Conservation (phyloP, 2,888 invertebrate genomes). For the Eledona agricola region DNA sequence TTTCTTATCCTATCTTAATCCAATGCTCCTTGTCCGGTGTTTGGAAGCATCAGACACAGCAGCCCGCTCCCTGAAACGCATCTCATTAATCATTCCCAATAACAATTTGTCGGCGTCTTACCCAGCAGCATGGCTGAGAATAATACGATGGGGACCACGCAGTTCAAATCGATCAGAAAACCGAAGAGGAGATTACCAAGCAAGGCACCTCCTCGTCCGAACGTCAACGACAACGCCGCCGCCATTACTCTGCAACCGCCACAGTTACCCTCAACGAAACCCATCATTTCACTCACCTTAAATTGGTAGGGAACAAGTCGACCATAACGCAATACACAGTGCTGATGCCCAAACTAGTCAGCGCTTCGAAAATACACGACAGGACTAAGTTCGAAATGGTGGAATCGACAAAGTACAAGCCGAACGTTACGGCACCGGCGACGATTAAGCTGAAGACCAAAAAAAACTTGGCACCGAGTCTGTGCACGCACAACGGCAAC, state of each 20-base stretch:
- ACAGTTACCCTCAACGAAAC: background rate
- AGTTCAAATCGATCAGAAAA: conserved; percentile 81
- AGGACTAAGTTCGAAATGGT: conserved; percentile 76
- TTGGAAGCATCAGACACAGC: conserved; percentile 78
- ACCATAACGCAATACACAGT: conserved; percentile 83
- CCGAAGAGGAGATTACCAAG: conserved; percentile 81
- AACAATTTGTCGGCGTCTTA: conserved; percentile 62
- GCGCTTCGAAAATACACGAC: conserved; percentile 81
- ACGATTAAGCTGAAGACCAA: conserved; percentile 79
- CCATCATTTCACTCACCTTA: conserved; percentile 66
- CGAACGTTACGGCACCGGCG: conserved; percentile 77
- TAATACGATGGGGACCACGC: conserved; percentile 76
- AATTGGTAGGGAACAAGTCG: conserved; percentile 83
- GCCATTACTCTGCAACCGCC: conserved; percentile 77
- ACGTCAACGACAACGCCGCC: conserved; percentile 79
- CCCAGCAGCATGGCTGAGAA: conserved; percentile 78
- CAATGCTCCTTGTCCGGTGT: conserved; percentile 77
- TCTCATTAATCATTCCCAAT: background rate
- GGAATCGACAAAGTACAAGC: conserved; percentile 78
- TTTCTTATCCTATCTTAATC: conserved; percentile 63
- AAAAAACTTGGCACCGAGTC: conserved; percentile 83
- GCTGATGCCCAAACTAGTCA: conserved; percentile 82
- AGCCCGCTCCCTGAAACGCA: conserved; percentile 78
- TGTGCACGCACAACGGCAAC: conserved; percentile 81
- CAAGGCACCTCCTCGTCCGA: conserved; percentile 80